Evolutionary conservation across 2,113 vertebrate genomes (phyloP).

Genomic region (Scophthalmus maximus): DNA sequence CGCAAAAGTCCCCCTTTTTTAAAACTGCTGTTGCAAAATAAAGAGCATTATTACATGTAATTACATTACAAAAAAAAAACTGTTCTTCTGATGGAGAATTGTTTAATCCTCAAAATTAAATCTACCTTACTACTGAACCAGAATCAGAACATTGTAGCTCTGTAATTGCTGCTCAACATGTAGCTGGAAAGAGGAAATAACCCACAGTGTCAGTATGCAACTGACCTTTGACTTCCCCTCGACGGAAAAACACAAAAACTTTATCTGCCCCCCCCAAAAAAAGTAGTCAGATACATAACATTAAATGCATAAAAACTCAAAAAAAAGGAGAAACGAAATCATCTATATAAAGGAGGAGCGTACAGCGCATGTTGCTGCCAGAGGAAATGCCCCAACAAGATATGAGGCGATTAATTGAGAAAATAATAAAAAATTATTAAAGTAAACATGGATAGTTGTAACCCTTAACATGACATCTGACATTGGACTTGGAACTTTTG

Average conservation of each 20-base stretch:
- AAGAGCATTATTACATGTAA: not conserved
- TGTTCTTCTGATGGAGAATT: not conserved
- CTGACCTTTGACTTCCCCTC: not conserved
- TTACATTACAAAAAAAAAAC: not conserved
- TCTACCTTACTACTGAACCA: not conserved
- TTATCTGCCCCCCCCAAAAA: no score
- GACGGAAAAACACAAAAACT: not conserved
- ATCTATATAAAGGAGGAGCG: no score
- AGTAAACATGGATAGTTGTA: no score
- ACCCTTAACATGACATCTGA: not conserved
- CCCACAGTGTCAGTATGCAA: not conserved
- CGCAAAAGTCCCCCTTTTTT: not conserved
- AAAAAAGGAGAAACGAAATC: no score
- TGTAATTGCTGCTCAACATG: not conserved
- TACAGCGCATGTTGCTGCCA: not conserved
- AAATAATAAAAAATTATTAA: no score
- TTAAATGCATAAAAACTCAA: no score
- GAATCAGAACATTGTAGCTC: not conserved
- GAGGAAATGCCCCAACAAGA: no score
- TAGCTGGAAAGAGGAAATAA: not conserved
- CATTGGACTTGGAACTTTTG: no score
- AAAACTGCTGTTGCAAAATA: not conserved
- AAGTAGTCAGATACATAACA: no score
- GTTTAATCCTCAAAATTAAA: not conserved
- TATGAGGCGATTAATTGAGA: no score